Base-by-base conservation (phyloP, 2,113 vertebrate genomes). In the Dasyprocta punctata region DNA sequence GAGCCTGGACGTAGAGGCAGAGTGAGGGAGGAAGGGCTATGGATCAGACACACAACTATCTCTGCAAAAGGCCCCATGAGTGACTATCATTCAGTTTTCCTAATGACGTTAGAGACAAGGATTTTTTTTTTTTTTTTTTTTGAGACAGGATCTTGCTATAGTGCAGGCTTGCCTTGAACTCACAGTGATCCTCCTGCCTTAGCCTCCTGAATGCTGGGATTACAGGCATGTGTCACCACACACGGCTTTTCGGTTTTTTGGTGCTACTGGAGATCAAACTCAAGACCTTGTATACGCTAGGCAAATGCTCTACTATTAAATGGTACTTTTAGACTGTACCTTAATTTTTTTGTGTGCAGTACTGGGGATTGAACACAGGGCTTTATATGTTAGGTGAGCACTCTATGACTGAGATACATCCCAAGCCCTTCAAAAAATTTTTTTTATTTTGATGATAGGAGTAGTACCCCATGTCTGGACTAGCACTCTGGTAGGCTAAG, bases 1-100 rank as follows among this genome's bases (percentile, higher is more conserved):
- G 44, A 3, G 22, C 38, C 22, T 85, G 10, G 9, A 86, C 1
- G 16, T 20, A 4, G 63, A 90, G 69, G 47, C 33, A 24, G 44
- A 71, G 36, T 4, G 13, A n/a, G 22, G 65, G 16, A 17, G 5
- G 52, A 60, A 28, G 6, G 44, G 73, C 77, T 17, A 10, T 20
- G 10, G 14, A 30, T 54, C n/a, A 60, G 33, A 41, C 12, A 17
- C 1, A 20, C 1, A 12, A 16, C n/a, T 0, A 6, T 52, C 83
- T 89, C 78, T 89, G 33, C 2, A n/a, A 41, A 63, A 73, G 20
- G 36, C n/a, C 61, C 61, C 56, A 24, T 0, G 3, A 71, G 44
- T 14, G 38, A 52, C 1, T 11, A 44, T 2, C 0, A 5, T 54
- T 65, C 7, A 38, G 0, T 20, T 63, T 7, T 86, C 77, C n/a